Conservation (phyloP, 2,888 invertebrate species). For the Xestoiulus laeticollis region DNA sequence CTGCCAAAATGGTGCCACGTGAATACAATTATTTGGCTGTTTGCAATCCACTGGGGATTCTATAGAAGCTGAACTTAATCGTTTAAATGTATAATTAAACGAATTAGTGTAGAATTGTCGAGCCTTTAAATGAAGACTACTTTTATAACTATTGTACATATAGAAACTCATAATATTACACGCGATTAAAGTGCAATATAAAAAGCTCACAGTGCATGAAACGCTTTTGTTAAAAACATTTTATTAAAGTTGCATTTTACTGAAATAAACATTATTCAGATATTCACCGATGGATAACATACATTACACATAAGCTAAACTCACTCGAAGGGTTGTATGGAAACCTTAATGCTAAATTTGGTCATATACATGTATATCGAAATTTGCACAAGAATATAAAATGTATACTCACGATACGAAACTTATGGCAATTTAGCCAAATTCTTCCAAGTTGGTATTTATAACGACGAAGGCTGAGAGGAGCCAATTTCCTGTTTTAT, state of each 20-base stretch:
- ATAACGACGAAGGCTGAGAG: too few species aligned
- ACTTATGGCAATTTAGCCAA: too few species aligned
- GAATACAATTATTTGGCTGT: constrained; percentile 34
- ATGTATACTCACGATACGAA: too few species aligned
- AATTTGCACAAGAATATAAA: neutral
- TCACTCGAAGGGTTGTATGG: neutral
- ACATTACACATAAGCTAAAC: neutral
- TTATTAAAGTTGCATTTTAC: neutral
- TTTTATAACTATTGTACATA: constrained; percentile 15
- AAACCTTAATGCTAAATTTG: neutral
- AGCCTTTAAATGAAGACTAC: neutral
- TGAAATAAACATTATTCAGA: neutral
- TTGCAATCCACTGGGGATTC: constrained; percentile 14
- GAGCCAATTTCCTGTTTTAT: too few species aligned
- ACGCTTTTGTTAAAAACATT: constrained; percentile 14
- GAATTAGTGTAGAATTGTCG: constrained; percentile 25
- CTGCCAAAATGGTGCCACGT: constrained; percentile 27
- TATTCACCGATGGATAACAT: too few species aligned
- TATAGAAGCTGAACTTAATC: constrained; percentile 3
- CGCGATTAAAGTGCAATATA: neutral
- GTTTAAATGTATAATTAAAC: constrained; percentile 41
- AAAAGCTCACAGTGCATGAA: neutral
- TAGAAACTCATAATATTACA: neutral
- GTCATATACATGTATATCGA: too few species aligned
- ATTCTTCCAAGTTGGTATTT: too few species aligned